Evolutionary conservation across 2,113 vertebrate genomes (phyloP).

Genomic region (Hippocampus abdominalis): DNA sequence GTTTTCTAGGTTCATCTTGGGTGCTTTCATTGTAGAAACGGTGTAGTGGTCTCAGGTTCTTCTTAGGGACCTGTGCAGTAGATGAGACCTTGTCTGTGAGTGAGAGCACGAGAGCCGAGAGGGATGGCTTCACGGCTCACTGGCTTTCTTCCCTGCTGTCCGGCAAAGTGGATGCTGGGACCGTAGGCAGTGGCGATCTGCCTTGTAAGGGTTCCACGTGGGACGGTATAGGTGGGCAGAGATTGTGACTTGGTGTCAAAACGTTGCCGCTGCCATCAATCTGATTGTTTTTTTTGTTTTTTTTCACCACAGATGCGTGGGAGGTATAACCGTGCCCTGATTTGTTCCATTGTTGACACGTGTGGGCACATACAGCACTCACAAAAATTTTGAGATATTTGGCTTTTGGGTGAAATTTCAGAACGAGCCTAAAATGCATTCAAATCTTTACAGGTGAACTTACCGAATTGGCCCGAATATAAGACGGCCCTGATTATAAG

Average conservation of each 20-base stretch:
- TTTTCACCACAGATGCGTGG: slow-evolving; percentile 34
- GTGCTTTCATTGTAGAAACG: background rate
- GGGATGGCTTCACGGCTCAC: slow-evolving; percentile 22
- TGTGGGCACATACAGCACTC: slow-evolving; percentile 30
- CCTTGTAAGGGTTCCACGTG: slow-evolving; percentile 12
- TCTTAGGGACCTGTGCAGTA: slow-evolving; percentile 1
- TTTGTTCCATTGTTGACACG: slow-evolving; percentile 14
- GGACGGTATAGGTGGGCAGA: slow-evolving; percentile 19
- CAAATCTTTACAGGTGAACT: no score
- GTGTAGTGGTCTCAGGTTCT: background rate
- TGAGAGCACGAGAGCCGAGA: no score
- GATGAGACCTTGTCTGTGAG: no score
- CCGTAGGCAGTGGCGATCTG: slow-evolving; percentile 11
- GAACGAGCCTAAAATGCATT: no score
- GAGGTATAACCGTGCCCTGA: slow-evolving; percentile 48
- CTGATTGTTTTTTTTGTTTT: slow-evolving; percentile 14
- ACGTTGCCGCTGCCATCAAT: slow-evolving; percentile 24
- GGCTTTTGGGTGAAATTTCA: no score
- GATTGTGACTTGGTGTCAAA: slow-evolving; percentile 31
- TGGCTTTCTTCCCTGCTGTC: slow-evolving; percentile 27
- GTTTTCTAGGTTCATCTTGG: background rate
- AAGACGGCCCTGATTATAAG: no score
- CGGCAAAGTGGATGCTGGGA: slow-evolving; percentile 36
- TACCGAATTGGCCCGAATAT: no score
- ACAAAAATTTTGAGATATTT: background rate